Base-by-base conservation (phyloP, 1,140 invertebrate species). In the Aphaenogaster floridana region DNA sequence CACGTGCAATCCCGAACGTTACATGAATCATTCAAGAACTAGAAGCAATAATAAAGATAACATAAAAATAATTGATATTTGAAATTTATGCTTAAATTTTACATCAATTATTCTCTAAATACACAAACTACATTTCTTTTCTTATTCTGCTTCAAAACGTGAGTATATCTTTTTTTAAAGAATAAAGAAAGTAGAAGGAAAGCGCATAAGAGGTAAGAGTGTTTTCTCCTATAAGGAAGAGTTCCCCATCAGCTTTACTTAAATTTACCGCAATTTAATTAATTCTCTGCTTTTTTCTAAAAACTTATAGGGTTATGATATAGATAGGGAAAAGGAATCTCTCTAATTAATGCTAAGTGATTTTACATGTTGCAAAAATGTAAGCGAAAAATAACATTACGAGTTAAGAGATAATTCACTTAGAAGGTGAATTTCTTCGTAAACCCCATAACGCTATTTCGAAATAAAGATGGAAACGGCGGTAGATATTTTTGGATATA, bases 201-300 rank as follows among this genome's bases (percentile, higher is more conserved):
- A 57, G 11, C 21, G 21, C n/a, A 39, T 4, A 57, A 57, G 17
- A 59, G n/a, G 39, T 42, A 15, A 42, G 57, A 54, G n/a, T 57
- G 17, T 76, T 69, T 69, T 50, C 28, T 69, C 6, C 13, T 69
- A n/a, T 57, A 42, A 57, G 39, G 1, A 11, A 74, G 42, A 42
- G 8, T 74, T 76, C 36, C 54, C 36, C 54, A 76, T 76, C 54
- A 76, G 11, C 11, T 74, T 39, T 57, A 39, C 36, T 59, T 42
- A 59, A 59, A 21, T 42, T 76, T 59, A 28, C 36, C n/a, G 13
- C 52, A 59, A 76, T 59, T 76, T 76, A 76, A 76, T 76, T 76
- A 76, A 15, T 76, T 2, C 3, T 42, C 36, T 42, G 8, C 9
- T n/a, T 59, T 2, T 39, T 57, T 74, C 15, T 57, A 57, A 69